A percentile compares a stretch with the other conserved stretches of the same genome.
These are phyloP conservation scores for Drosophila malerkotliana DNA, from an alignment of 1,140 invertebrate genomes.

Conservation along the genomic window DNA sequence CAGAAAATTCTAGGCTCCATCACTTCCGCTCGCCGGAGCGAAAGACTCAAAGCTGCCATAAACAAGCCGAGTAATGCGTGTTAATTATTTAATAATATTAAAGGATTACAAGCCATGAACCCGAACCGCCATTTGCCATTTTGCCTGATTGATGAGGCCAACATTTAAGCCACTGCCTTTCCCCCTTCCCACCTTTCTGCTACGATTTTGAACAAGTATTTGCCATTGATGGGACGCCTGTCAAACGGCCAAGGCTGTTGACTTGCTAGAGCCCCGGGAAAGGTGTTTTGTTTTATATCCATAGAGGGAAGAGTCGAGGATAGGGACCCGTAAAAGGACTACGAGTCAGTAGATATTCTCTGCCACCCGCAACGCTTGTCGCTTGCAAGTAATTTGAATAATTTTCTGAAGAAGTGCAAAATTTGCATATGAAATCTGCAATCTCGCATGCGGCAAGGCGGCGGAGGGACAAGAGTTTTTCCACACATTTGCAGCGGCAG, in stretches of 20 bases:
- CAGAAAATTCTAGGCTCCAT: conserved; percentile 14
- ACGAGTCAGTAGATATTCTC: not conserved
- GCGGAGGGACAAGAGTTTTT: conserved; percentile 45
- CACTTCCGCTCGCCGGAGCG: conserved; percentile 13
- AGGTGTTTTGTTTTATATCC: conserved; percentile 51
- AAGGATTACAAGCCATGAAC: conserved; percentile 67
- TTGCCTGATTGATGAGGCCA: conserved; percentile 43
- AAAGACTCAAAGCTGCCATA: conserved; percentile 53
- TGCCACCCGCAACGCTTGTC: conserved; percentile 27
- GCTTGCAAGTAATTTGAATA: conserved; percentile 75
- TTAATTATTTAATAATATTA: conserved; percentile 80
- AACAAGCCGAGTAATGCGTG: conserved; percentile 69
- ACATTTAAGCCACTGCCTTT: conserved; percentile 11
- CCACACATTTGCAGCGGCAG: conserved; percentile 49
- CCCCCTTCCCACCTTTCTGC: not conserved
- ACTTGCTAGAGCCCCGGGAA: conserved; percentile 37
- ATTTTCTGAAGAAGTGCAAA: conserved; percentile 76
- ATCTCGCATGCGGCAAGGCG: conserved; percentile 48
- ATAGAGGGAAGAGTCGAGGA: not conserved
- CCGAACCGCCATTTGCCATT: conserved; percentile 29
- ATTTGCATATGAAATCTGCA: conserved; percentile 80
- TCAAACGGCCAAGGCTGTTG: conserved; percentile 66
- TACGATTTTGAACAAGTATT: no score
- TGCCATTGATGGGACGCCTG: conserved; percentile 43
- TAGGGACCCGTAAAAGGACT: not conserved